Base-by-base conservation (phyloP, 2,113 vertebrate species). In the Peromyscus californicus region DNA sequence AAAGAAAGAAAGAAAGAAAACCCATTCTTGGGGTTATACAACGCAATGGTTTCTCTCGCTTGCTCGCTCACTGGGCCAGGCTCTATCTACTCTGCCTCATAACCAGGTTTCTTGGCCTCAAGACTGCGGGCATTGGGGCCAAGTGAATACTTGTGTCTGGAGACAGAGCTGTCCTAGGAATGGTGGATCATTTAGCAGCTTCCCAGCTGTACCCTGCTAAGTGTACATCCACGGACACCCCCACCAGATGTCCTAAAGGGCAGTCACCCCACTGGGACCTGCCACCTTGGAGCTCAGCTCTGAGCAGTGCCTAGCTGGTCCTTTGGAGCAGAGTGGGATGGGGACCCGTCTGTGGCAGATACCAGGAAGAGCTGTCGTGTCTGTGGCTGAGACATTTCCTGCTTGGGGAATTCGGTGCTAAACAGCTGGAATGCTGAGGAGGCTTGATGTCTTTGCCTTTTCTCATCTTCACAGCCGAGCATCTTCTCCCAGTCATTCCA, bases 261-360 rank as follows among this genome's bases (percentile, higher is more conserved):
- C 87, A 80, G 2, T 82, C 9, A 15, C 17, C 3, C 33, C 24
- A 1, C 8, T 3, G 1, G 36, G 67, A 57, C 16, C 59, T 89
- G 0, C 11, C 90, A 85, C 92, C 69, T 93, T 88, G 82, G 94
- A 97, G 93, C 96, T n/a, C 92, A 88, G 87, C 93, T 93, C 94
- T 45, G 26, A 48, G 42, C 31, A 78, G 22, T 1, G 3, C n/a
- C 2, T 17, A 19, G 21, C 0, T 22, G 39, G 9, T 26, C 39
- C 48, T 48, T 39, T 15, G 5, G 0, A 48, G 26, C 9, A 1
- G 17, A 26, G 4, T 22, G 11, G 8, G 6, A 22, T 36, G 3
- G 8, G 42, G 85, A 13, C 7, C 45, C 36, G 9, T 36, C 45
- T 61, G 0, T 5, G 5, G 7, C 12, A 5, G 51, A 17, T 11